phyloP scores from a whole-genome alignment of 2,797 vertebrate species.

The Urosaurus nigricauda region DNA sequence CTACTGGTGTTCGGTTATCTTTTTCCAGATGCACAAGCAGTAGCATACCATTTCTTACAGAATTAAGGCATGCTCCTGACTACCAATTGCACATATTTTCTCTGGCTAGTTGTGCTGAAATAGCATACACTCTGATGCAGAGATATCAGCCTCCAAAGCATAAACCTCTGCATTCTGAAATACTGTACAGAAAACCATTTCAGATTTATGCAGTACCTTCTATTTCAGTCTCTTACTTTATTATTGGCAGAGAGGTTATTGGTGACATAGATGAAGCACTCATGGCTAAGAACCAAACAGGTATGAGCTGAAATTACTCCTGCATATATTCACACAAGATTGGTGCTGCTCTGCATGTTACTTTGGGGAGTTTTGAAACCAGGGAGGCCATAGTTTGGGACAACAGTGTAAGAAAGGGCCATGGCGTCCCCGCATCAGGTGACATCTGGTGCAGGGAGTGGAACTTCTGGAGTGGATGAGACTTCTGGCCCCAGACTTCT shows the following conservation, averaged over 20 bases:
- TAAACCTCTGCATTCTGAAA: conserved; percentile 25
- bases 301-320: not conserved
- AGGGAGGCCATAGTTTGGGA: not conserved
- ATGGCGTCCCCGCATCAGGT: too few species aligned
- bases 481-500: too few species aligned
- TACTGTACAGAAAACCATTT: conserved; percentile 20
- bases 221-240: conserved; percentile 32
- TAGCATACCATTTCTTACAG: not conserved
- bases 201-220: conserved; percentile 23
- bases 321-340: not conserved
- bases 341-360: not conserved
- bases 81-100: too few species aligned
- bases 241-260: conserved; percentile 25
- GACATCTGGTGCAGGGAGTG: too few species aligned
- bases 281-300: not conserved
- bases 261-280: conserved; percentile 31
- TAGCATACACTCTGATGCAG: not conserved
- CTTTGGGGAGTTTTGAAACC: not conserved
- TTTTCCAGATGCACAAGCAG: not conserved
- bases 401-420: not conserved
- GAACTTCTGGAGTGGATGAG: too few species aligned
- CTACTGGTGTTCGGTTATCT: not conserved
- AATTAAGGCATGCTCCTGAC: not conserved
- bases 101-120: too few species aligned
- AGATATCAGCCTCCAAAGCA: not conserved